phyloP scores from a whole-genome alignment of 1,140 invertebrate genomes.

The Drosophila lacteicornis region DNA sequence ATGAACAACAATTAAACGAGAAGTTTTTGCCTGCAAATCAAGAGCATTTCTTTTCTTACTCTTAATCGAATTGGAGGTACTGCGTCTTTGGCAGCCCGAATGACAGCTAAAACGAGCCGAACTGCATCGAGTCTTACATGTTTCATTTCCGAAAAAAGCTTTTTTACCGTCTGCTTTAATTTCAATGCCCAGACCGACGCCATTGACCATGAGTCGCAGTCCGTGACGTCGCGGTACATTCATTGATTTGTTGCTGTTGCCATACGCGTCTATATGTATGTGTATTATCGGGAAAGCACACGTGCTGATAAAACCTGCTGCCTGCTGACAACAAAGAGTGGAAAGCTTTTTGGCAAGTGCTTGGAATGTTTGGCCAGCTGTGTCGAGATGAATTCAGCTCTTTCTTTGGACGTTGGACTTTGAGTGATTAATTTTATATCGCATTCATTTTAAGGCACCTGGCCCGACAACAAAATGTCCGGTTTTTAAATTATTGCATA shows the following conservation, averaged over 20 bases:
- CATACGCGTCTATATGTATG: slow-evolving; percentile 21
- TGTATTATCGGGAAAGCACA: slow-evolving; percentile 12
- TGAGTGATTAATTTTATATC: no score
- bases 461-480: no score
- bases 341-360: slow-evolving; percentile 9
- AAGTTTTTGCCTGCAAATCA: slow-evolving; percentile 30
- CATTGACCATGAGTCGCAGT: neutral
- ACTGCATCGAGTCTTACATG: slow-evolving; percentile 4
- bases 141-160: neutral
- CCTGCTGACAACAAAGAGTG: slow-evolving; percentile 15
- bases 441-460: no score
- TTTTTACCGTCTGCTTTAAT: slow-evolving; percentile 18
- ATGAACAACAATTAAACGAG: slow-evolving; percentile 26
- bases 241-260: slow-evolving; percentile 37
- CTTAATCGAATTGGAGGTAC: slow-evolving; percentile 5
- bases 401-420: no score
- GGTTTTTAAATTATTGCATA: no score
- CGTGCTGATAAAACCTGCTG: slow-evolving; percentile 22
- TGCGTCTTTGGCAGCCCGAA: slow-evolving; percentile 14
- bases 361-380: slow-evolving; percentile 5
- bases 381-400: no score
- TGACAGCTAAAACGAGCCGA: neutral
- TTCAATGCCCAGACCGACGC: slow-evolving; percentile 2
- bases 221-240: slow-evolving; percentile 33
- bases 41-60: slow-evolving; percentile 1